Base-by-base conservation (phyloP, 2,888 invertebrate genomes). In the Cremastinae sp. region DNA sequence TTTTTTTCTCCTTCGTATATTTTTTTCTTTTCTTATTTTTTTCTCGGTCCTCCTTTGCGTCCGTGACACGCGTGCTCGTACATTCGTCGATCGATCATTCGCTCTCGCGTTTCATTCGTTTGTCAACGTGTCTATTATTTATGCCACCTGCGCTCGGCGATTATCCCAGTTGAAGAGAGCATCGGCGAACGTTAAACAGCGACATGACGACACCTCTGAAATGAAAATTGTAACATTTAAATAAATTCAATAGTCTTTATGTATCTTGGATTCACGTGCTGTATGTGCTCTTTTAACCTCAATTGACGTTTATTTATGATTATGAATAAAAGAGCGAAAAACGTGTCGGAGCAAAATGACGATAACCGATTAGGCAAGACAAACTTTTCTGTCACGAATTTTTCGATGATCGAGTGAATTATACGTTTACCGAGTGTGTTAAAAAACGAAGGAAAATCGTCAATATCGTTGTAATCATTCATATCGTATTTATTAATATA, bases 81-180 rank as follows among this genome's bases (percentile, higher is more conserved):
- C 73, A 78, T 79, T 79, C 75, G 56, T 79, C 80, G 78, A 77
- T 77, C 80, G 79, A 80, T 80, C 80, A 80, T 78, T 77, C 74
- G 73, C 70, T 16, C 74, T 59, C 64, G 55, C 55, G 69, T 59
- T 78, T 78, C 72, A 61, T 80, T 74, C 80, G 78, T 80, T 80
- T 80, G 80, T 80, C 78, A 73, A 80, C 80, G 80, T 80, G 74
- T 80, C 80, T 76, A 80, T 80, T 80, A 78, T 80, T 80, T 80
- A 78, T 72, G 68, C 37, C 62, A 43, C 64, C 56, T 62, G 45
- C 18, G 55, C 22, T 20, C 20, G 37, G 28, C 69, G 61, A 58
- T 68, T 20, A 49, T 62, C 28, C n/a, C 35, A n/a, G 14, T 22
- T 7, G 3, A 18, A 22, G 14, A 14, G 22, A n/a, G 43, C 16